Evolutionary conservation across 2,113 vertebrate species (phyloP).

Genomic region (Lepus europaeus): DNA sequence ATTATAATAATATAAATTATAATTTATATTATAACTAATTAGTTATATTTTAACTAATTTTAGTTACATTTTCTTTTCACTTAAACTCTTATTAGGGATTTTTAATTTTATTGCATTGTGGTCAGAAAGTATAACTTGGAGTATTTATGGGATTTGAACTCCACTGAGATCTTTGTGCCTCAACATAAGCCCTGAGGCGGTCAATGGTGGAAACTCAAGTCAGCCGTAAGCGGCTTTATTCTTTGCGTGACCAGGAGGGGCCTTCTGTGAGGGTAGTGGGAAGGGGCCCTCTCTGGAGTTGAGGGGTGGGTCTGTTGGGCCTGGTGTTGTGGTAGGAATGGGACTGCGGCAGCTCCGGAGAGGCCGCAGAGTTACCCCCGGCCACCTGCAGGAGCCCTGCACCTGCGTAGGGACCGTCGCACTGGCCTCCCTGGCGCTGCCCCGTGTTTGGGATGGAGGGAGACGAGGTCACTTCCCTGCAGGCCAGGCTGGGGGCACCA

Average conservation of each 20-base stretch:
- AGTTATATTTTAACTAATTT: too few species aligned
- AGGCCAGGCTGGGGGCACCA: too few species aligned
- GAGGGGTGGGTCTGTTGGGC: not conserved
- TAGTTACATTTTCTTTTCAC: slow-evolving; percentile 12
- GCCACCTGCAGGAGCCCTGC: not conserved
- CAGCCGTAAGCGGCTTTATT: not conserved
- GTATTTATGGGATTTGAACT: slow-evolving; percentile 34
- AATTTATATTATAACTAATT: too few species aligned
- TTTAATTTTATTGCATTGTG: slow-evolving; percentile 42
- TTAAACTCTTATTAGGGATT: not conserved
- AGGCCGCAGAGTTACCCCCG: not conserved
- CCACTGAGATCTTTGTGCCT: slow-evolving; percentile 18
- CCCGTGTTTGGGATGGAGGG: too few species aligned
- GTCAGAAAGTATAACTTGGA: not conserved
- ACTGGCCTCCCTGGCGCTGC: too few species aligned
- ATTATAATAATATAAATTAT: too few species aligned
- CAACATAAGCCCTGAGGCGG: not conserved
- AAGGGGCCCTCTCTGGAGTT: not conserved
- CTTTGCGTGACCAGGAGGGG: not conserved
- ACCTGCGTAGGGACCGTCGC: rapidly evolving
- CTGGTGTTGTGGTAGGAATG: not conserved
- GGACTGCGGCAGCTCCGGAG: not conserved
- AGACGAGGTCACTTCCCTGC: too few species aligned
- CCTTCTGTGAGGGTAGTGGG: not conserved
- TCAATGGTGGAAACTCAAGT: not conserved